A percentile compares a stretch with the other conserved stretches of the same genome.
Evolutionary conservation across 2,888 invertebrate species (phyloP).

Genomic region (Dione juno): DNA sequence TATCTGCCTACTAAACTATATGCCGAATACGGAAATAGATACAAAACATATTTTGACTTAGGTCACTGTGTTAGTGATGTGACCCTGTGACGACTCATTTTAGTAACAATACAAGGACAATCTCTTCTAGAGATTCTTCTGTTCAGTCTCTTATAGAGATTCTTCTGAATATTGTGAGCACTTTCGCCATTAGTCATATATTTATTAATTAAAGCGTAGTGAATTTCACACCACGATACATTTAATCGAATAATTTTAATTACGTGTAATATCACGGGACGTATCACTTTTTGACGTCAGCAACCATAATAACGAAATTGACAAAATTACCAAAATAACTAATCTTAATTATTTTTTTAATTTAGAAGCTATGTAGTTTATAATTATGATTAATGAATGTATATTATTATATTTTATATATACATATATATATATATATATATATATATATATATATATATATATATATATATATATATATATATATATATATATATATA

Average conservation of each 20-base stretch:
- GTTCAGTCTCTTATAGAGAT: neutral
- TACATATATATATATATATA: no score
- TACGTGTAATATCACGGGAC: conserved; percentile 9
- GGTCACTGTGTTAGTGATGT: neutral
- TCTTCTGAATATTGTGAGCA: neutral
- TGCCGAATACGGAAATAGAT: neutral
- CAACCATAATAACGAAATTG: neutral
- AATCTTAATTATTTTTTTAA: neutral
- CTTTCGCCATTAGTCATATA: neutral
- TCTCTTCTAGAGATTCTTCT: neutral
- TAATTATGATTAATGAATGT: no score
- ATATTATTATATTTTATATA: no score
- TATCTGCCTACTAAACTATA: no score
- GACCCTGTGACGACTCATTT: neutral
- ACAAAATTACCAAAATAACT: neutral
- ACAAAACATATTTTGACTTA: neutral
- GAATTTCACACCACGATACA: neutral
- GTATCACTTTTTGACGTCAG: neutral
- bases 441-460: no score
- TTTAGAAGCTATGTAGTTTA: no score
- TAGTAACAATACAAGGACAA: neutral
- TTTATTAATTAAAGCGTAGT: neutral
- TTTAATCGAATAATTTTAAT: conserved; percentile 20
- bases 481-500: no score
- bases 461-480: no score